phyloP scores from a whole-genome alignment of 1,140 invertebrate genomes.

The Atta texana region DNA sequence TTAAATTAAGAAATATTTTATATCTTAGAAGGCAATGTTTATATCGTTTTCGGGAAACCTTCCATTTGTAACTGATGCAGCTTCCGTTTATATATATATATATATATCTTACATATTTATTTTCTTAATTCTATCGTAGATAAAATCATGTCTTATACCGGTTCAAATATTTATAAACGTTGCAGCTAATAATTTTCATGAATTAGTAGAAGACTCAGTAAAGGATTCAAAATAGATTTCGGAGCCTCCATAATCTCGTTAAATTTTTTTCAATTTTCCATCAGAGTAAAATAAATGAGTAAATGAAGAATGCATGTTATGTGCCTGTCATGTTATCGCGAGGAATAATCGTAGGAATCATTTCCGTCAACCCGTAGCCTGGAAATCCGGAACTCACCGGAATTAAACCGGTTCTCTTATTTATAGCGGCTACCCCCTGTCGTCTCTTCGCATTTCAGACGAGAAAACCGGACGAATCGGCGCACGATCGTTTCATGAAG shows the following conservation, averaged over 20 bases:
- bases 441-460: slow-evolving; percentile 7
- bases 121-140: background rate
- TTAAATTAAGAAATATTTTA: background rate
- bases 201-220: background rate
- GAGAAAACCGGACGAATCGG: slow-evolving; percentile 9
- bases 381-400: slow-evolving; percentile 8
- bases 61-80: background rate
- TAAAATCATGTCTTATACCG: background rate
- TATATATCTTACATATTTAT: background rate
- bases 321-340: background rate
- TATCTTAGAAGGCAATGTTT: background rate
- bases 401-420: slow-evolving; percentile 35
- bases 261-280: background rate
- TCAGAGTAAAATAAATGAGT: background rate
- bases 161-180: background rate
- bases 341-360: slow-evolving; percentile 4
- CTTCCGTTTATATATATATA: too few relatives aligned
- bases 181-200: background rate
- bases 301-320: background rate
- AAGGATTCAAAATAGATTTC: background rate
- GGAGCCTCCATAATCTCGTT: too few relatives aligned
- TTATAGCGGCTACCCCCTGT: background rate
- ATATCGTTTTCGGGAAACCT: background rate
- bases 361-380: background rate
- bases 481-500: background rate